Evolutionary conservation across 92 coral and sea anemone species (phyloP).

Genomic region (Palythoa grandis): DNA sequence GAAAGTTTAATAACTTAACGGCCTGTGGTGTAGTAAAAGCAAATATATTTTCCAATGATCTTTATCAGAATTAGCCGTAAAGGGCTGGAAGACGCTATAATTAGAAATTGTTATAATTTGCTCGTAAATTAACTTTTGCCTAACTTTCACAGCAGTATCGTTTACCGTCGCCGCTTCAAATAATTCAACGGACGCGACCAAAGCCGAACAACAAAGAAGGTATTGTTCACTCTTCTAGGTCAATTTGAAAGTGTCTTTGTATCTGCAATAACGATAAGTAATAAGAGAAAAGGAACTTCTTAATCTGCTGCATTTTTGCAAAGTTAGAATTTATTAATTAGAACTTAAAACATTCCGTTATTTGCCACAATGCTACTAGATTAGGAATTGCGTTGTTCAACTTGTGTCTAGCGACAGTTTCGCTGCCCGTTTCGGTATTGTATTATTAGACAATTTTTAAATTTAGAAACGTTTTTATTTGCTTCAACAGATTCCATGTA

Average conservation of each 20-base stretch:
- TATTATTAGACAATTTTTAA: too few relatives aligned
- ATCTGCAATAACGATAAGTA: too few relatives aligned
- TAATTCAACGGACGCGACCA: background rate
- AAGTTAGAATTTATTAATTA: background rate
- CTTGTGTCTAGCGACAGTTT: too few relatives aligned
- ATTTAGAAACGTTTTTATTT: background rate
- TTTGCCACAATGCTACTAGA: too few relatives aligned
- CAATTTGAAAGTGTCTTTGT: background rate
- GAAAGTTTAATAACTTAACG: slow-evolving; percentile 41
- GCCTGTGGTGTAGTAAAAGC: slow-evolving; percentile 20
- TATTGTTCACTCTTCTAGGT: background rate
- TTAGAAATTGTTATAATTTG: background rate
- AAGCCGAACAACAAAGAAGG: background rate
- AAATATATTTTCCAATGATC: slow-evolving; percentile 24
- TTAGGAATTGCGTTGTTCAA: too few relatives aligned
- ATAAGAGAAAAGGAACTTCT: background rate
- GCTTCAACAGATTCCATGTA: background rate
- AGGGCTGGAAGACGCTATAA: slow-evolving; percentile 38
- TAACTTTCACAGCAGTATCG: background rate
- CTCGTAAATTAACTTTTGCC: background rate
- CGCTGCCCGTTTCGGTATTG: too few relatives aligned
- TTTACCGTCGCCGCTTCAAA: background rate
- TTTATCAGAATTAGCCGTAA: slow-evolving; percentile 29
- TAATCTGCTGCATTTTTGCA: background rate
- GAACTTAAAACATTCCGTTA: too few relatives aligned